Base-by-base conservation (phyloP, 1,140 invertebrate species). In the Capitella teleta region DNA sequence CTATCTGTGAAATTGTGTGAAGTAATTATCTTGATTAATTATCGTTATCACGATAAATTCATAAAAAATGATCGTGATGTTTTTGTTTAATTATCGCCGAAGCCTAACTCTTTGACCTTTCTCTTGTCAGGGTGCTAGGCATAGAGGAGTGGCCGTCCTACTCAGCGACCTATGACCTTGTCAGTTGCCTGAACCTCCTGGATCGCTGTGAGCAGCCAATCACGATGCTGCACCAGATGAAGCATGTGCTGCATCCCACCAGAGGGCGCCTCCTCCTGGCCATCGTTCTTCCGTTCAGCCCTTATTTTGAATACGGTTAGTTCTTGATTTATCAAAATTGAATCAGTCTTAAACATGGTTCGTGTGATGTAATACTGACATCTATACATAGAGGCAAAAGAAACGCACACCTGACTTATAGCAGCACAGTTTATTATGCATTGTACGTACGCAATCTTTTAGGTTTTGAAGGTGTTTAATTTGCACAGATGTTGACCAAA, bases 181-280 rank as follows among this genome's bases (percentile, higher is more conserved):
- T 94, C 46, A 80, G 82, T 46, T 91, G 87, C 69, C 68, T 95
- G 25, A 96, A 95, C 71, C 74, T 96, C 4, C 71, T 96, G 51
- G 91, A 96, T 71, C 78, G 91, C 46, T 93, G 89, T 74, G 83
- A 84, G 63, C 76, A 76, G 46, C 90, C 91, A 1, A 64, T 82
- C 23, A 78, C 76, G 23, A 76, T 96, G 54, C 73, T 95, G 26
- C 70, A 75, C 25, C 70, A 82, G 54, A 83, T 90, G 2, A 77
- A 74, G 41, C 62, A 67, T 5, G 76, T 79, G 2, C 67, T 93
- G n/a, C 72, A 76, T 32, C 62, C 65, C 8, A 77, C 79, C 2
- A 76, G 76, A 40, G 88, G 88, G 3, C 69, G 78, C 4, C 70
- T 90, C 0, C 60, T 95, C 12, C 67, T 95, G 0, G 87, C 89